Evolutionary conservation across 2,888 invertebrate genomes (phyloP).

Genomic region (Coleophora flavipennella): DNA sequence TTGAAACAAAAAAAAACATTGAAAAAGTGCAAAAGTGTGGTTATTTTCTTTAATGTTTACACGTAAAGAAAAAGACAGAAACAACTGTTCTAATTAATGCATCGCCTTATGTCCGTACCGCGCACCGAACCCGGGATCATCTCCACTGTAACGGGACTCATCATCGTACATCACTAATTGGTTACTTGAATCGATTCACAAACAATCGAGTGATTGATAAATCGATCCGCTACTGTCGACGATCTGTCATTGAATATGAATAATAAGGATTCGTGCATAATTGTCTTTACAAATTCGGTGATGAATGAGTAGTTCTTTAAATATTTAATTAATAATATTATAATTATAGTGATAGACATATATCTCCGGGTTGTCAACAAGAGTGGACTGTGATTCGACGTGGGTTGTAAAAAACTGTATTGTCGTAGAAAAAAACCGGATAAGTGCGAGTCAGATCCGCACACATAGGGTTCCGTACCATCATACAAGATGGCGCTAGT

Average conservation of each 20-base stretch:
- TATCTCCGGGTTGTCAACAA: constrained; percentile 11
- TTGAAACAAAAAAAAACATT: too few relatives aligned
- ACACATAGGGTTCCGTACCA: too few relatives aligned
- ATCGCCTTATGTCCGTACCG: constrained; percentile 15
- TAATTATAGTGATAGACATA: constrained; percentile 14
- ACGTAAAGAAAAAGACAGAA: too few relatives aligned
- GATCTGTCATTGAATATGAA: constrained; percentile 2
- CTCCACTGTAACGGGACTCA: constrained; percentile 12
- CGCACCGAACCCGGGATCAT: not conserved
- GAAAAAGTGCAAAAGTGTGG: too few relatives aligned
- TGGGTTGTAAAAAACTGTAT: too few relatives aligned
- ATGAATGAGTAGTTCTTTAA: not conserved
- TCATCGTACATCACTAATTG: constrained; percentile 13
- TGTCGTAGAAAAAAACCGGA: too few relatives aligned
- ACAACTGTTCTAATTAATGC: not conserved
- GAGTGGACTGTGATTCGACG: constrained; percentile 7
- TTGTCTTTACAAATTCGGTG: constrained; percentile 2
- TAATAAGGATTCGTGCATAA: constrained; percentile 6
- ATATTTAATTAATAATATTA: constrained; percentile 15
- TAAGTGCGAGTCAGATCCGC: too few relatives aligned
- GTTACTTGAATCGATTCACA: constrained; percentile 12
- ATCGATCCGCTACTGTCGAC: constrained; percentile 1
- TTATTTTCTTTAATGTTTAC: too few relatives aligned
- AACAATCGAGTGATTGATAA: constrained; percentile 8
- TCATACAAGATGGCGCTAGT: too few relatives aligned